Conservation (phyloP, 2,113 vertebrate species). For the Vidua macroura region DNA sequence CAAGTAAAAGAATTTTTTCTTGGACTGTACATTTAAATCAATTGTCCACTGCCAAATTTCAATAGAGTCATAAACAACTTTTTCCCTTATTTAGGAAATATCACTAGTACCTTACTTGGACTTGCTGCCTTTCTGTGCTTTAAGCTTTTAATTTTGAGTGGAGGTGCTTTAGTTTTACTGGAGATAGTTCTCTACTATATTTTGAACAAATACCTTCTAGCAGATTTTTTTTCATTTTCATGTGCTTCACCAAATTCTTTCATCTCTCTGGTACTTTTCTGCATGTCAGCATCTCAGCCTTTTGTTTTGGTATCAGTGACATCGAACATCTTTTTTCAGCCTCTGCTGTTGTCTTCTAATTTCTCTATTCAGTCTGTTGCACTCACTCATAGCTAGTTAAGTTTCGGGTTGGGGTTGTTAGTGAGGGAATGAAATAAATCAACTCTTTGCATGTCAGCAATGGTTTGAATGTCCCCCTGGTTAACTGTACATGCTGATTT, state of each 20-base stretch:
- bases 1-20: background rate
- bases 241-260: background rate
- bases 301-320: background rate
- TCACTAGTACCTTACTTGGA: background rate
- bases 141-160: background rate
- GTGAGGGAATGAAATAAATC: background rate
- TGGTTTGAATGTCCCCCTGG: background rate
- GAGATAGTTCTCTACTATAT: background rate
- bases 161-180: background rate
- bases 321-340: background rate
- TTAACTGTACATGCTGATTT: fast-evolving
- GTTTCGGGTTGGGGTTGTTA: background rate
- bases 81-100: background rate
- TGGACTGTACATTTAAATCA: background rate
- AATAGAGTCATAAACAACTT: background rate
- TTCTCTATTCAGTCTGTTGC: background rate
- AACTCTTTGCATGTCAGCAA: background rate
- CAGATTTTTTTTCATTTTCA: background rate
- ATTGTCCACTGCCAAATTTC: background rate
- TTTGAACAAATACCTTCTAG: background rate
- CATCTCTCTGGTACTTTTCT: background rate
- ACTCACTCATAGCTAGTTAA: background rate
- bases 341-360: background rate
- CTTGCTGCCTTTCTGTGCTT: background rate
- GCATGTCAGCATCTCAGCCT: background rate